phyloP scores from a whole-genome alignment of 2,797 vertebrate genomes.

The Danio kyathit region DNA sequence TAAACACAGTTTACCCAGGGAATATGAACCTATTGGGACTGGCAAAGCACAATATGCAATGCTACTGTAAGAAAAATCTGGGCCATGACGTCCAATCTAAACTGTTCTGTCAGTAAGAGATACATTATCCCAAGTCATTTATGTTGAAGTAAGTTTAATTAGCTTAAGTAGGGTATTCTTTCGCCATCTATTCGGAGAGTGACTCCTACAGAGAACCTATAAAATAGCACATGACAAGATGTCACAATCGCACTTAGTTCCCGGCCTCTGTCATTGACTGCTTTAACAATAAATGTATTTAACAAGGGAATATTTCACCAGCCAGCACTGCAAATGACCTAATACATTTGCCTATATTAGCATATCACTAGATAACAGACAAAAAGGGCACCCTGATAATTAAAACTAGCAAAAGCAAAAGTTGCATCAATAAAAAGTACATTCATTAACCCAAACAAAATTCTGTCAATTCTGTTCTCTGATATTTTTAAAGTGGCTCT shows the following conservation, averaged over 20 bases:
- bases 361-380: constrained; percentile 19
- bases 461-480: no score
- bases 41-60: constrained; percentile 28
- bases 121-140: constrained; percentile 31
- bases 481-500: no score
- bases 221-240: constrained; percentile 43
- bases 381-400: not conserved
- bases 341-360: constrained; percentile 10
- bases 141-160: constrained; percentile 41
- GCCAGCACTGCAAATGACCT: constrained; percentile 11
- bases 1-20: constrained; percentile 17
- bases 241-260: constrained; percentile 33
- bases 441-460: not conserved
- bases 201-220: constrained; percentile 13
- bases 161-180: constrained; percentile 48
- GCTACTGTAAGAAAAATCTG: constrained; percentile 38
- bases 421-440: not conserved
- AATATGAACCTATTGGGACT: constrained; percentile 28
- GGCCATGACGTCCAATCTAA: constrained; percentile 22
- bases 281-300: constrained; percentile 43
- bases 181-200: constrained; percentile 20
- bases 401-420: constrained; percentile 17
- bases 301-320: constrained; percentile 1
- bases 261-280: constrained; percentile 12
- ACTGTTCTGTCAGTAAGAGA: constrained; percentile 12